Evolutionary conservation across 2,113 vertebrate species (phyloP).

Genomic region (Ahaetulla prasina): DNA sequence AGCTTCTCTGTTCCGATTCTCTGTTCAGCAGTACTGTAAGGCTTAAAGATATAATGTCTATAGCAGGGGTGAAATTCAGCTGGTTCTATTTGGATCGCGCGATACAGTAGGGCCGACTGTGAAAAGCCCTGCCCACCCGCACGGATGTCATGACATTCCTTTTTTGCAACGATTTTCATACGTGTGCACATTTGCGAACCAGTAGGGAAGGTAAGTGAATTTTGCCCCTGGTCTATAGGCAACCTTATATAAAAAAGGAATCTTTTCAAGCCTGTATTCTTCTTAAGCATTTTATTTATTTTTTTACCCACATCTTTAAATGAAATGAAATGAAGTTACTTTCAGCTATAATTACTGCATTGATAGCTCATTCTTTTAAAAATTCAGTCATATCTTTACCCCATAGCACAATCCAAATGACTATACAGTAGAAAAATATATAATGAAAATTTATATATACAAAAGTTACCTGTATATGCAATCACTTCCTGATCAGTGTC

Average conservation of each 20-base stretch:
- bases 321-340: not conserved
- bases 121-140: no score
- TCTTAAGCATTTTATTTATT: not conserved
- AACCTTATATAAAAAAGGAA: not conserved
- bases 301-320: not conserved
- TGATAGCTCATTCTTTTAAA: not conserved
- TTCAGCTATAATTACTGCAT: slow-evolving; percentile 11
- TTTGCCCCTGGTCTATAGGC: not conserved
- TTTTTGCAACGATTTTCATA: no score
- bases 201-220: no score
- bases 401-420: slow-evolving; percentile 36
- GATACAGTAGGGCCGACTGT: no score
- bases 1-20: not conserved
- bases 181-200: no score
- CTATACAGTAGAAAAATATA: not conserved
- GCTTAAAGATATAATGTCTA: not conserved
- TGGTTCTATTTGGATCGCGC: no score
- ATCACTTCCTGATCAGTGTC: not conserved
- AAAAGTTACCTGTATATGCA: not conserved
- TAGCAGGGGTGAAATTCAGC: no score
- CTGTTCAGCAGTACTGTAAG: not conserved
- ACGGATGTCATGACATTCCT: no score
- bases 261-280: not conserved
- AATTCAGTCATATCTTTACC: slow-evolving; percentile 32
- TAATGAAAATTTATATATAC: not conserved